These are phyloP conservation scores for Dilophus febrilis DNA, from an alignment of 2,888 invertebrate genomes.

Conservation along the genomic window DNA sequence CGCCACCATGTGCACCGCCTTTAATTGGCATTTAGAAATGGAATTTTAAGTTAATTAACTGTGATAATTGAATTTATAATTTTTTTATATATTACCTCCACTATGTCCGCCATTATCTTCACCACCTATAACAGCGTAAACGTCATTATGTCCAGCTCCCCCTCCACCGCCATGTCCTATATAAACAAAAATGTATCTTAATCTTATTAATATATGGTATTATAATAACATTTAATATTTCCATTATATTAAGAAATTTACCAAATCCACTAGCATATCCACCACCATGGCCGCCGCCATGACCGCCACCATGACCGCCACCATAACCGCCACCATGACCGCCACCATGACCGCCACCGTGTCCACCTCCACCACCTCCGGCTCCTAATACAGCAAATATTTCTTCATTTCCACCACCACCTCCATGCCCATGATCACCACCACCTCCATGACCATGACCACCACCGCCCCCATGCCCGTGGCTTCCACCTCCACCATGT, in stretches of 20 bases:
- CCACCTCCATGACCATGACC: not conserved
- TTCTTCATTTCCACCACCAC: not conserved
- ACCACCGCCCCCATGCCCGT: not conserved
- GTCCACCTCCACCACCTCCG: not conserved
- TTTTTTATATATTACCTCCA: too few relatives aligned
- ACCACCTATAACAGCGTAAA: too few relatives aligned
- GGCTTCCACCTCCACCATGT: not conserved
- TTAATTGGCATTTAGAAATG: too few relatives aligned
- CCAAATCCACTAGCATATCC: not conserved
- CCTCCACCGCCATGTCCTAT: too few relatives aligned
- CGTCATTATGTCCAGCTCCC: too few relatives aligned
- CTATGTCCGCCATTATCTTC: too few relatives aligned
- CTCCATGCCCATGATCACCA: not conserved
- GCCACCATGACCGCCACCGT: constrained; percentile 1
- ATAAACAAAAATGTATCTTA: too few relatives aligned
- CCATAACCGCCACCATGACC: not conserved
- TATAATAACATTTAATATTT: too few relatives aligned
- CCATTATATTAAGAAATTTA: not conserved
- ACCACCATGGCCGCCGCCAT: not conserved
- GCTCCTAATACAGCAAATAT: not conserved
- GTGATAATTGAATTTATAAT: too few relatives aligned
- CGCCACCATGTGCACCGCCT: not conserved
- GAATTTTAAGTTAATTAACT: too few relatives aligned
- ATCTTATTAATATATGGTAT: too few relatives aligned
- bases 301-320: not conserved